phyloP scores from a whole-genome alignment of 92 coral and sea anemone genomes.

The Actinernus sp. region DNA sequence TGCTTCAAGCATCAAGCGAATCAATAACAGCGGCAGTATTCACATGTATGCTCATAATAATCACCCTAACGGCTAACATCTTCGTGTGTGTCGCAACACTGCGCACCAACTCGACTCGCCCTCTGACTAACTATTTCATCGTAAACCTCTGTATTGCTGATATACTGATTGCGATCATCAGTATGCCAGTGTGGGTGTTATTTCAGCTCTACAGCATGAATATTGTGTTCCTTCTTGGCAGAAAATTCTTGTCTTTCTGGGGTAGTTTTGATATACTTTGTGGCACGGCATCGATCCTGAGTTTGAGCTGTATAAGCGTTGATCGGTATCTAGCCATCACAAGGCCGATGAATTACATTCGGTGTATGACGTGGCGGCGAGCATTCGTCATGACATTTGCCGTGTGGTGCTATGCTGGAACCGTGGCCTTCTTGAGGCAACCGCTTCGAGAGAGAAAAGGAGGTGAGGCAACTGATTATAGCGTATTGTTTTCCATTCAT shows the following conservation, averaged over 20 bases:
- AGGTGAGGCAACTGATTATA: conserved; percentile 26
- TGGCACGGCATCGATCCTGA: conserved; percentile 88
- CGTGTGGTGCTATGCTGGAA: conserved; percentile 78
- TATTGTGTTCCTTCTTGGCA: conserved; percentile 38
- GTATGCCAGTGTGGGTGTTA: conserved; percentile 88
- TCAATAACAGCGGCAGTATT: conserved; percentile 69
- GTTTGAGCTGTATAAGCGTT: conserved; percentile 84
- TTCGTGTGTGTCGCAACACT: conserved; percentile 84
- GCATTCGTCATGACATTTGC: conserved; percentile 52
- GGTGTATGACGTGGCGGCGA: conserved; percentile 61
- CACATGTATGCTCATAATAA: conserved; percentile 64
- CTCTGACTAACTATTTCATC: conserved; percentile 81
- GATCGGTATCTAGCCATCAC: conserved; percentile 83
- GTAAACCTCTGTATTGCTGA: conserved; percentile 89
- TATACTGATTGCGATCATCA: conserved; percentile 74
- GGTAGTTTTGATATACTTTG: conserved; percentile 76
- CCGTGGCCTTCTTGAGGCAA: conserved; percentile 59
- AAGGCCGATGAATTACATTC: conserved; percentile 67
- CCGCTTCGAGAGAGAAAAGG: conserved; percentile 33
- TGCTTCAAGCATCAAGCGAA: conserved; percentile 15
- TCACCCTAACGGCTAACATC: conserved; percentile 63
- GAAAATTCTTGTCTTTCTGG: conserved; percentile 62
- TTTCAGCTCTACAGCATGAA: conserved; percentile 54
- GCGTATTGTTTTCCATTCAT: too few species aligned
- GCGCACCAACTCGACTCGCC: conserved; percentile 60